Percentiles rank a stretch among this genome's conserved stretches.
phyloP scores from a whole-genome alignment of 64 coral and sea anemone genomes.

The Acropora tenuis region DNA sequence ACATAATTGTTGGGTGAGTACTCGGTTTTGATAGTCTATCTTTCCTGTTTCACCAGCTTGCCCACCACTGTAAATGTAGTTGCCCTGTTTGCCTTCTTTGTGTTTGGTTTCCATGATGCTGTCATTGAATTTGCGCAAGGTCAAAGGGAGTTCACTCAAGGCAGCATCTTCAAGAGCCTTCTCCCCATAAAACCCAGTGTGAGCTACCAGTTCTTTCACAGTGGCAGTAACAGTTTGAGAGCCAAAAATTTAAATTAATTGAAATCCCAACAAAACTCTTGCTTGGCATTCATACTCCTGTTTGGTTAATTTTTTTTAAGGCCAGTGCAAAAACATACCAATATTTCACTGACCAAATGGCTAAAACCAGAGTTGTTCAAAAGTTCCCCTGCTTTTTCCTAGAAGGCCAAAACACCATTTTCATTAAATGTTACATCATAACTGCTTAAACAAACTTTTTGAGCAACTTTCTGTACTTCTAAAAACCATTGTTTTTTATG shows the following conservation, averaged over 20 bases:
- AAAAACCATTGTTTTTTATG: conserved; percentile 54
- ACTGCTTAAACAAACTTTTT: conserved; percentile 46
- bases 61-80: conserved; percentile 50
- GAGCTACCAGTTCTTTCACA: conserved; percentile 37
- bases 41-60: conserved; percentile 27
- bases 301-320: not conserved
- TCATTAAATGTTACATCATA: conserved; percentile 65
- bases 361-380: conserved; percentile 48
- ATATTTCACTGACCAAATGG: conserved; percentile 11
- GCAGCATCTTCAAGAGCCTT: conserved; percentile 47
- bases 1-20: conserved; percentile 48
- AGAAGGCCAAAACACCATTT: conserved; percentile 39
- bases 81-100: conserved; percentile 44
- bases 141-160: conserved; percentile 35
- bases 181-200: conserved; percentile 28
- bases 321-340: conserved; percentile 32
- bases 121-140: conserved; percentile 37
- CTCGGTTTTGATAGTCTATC: conserved; percentile 37
- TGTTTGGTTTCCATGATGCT: conserved; percentile 56
- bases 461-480: conserved; percentile 48
- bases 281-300: conserved; percentile 16
- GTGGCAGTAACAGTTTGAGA: conserved; percentile 51
- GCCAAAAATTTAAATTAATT: conserved; percentile 52
- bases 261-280: conserved; percentile 49
- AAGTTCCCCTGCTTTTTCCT: conserved; percentile 47